Conservation (phyloP, 1,140 invertebrate species). For the Zaprionus tsacasi region DNA sequence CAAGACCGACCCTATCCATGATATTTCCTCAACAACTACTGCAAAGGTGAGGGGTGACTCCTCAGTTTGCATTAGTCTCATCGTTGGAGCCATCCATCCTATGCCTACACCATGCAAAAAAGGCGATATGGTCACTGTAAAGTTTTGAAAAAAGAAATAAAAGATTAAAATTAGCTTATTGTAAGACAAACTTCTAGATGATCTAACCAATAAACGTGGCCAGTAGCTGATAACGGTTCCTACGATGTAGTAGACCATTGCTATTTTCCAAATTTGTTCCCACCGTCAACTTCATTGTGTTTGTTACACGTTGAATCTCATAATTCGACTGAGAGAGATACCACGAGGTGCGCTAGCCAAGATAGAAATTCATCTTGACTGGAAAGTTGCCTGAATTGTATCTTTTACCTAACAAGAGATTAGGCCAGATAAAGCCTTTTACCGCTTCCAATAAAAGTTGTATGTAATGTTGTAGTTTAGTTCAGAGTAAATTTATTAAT, state of each 20-base stretch:
- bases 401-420: conserved; percentile 24
- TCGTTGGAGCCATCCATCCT: conserved; percentile 84
- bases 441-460: conserved; percentile 29
- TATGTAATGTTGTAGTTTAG: conserved; percentile 1
- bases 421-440: conserved; percentile 21
- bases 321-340: conserved; percentile 12
- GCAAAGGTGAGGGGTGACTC: conserved; percentile 66
- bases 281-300: conserved; percentile 53
- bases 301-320: conserved; percentile 7
- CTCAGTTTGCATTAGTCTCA: conserved; percentile 73
- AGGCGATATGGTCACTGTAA: conserved; percentile 82
- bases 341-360: background rate
- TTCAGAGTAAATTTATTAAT: conserved; percentile 18
- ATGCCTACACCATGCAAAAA: conserved; percentile 83
- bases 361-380: background rate
- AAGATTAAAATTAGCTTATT: background rate
- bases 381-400: background rate
- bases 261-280: conserved; percentile 40
- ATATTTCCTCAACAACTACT: conserved; percentile 58
- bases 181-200: background rate
- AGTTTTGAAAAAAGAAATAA: background rate
- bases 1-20: conserved; percentile 73
- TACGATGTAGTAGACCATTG: conserved; percentile 52
- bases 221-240: conserved; percentile 62
- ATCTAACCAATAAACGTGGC: conserved; percentile 61